phyloP scores from a whole-genome alignment of 1,140 invertebrate genomes.

The Euborellia annulipes region DNA sequence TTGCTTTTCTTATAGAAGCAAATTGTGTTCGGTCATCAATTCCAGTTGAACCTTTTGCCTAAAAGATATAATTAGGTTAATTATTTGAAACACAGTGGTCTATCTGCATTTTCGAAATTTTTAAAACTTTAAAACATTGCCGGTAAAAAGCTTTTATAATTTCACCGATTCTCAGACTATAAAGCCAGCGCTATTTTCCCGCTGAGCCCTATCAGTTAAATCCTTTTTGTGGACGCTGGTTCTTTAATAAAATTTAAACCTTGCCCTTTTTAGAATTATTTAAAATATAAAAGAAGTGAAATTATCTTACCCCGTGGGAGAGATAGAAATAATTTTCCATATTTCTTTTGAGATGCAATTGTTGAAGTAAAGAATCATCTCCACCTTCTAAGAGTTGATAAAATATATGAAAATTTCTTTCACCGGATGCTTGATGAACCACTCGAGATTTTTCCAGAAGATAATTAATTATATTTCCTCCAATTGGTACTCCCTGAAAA shows the following conservation, averaged over 20 bases:
- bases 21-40: slow-evolving; percentile 1
- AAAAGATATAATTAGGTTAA: no score
- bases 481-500: slow-evolving; percentile 55
- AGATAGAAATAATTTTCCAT: slow-evolving; percentile 62
- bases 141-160: no score
- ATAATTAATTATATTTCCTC: slow-evolving; percentile 80
- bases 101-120: no score
- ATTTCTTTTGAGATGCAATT: slow-evolving; percentile 48
- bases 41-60: neutral
- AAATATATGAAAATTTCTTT: slow-evolving; percentile 92
- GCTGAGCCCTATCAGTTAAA: no score
- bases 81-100: no score
- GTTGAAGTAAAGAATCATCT: slow-evolving; percentile 42
- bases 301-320: slow-evolving; percentile 47
- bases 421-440: slow-evolving; percentile 65
- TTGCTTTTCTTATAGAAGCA: slow-evolving; percentile 38
- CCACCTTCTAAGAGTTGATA: slow-evolving; percentile 75
- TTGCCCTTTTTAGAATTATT: no score
- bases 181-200: no score
- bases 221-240: no score
- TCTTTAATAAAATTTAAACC: no score
- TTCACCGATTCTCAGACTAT: no score
- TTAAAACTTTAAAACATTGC: no score
- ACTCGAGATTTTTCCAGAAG: slow-evolving; percentile 87
- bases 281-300: no score